Percentiles rank a stretch among this genome's conserved stretches.
Evolutionary conservation across 2,888 invertebrate species (phyloP).

Genomic region (Aporophyla lueneburgensis): DNA sequence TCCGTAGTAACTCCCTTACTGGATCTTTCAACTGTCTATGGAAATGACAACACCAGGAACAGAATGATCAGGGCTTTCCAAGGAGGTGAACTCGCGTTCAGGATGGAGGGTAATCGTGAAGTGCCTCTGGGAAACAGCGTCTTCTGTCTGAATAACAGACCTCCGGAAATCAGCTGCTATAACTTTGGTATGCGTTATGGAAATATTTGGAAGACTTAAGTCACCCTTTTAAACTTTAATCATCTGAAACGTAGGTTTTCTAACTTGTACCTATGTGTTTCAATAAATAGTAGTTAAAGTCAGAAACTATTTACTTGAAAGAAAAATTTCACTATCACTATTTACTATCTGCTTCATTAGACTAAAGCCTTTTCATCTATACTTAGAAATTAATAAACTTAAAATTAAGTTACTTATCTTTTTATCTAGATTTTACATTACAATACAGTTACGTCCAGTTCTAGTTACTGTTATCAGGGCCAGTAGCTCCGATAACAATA

Average conservation of each 20-base stretch:
- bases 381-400: not conserved
- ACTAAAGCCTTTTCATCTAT: too few species aligned
- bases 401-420: not conserved
- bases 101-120: conserved; percentile 69
- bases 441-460: too few species aligned
- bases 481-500: too few species aligned
- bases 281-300: too few species aligned
- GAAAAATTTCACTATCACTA: too few species aligned
- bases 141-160: conserved; percentile 65
- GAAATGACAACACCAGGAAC: conserved; percentile 58
- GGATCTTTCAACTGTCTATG: conserved; percentile 71
- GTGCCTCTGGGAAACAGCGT: conserved; percentile 61
- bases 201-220: not conserved
- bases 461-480: too few species aligned
- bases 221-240: too few species aligned
- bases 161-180: conserved; percentile 76
- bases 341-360: too few species aligned
- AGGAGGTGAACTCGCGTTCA: conserved; percentile 70
- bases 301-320: not conserved
- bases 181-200: conserved; percentile 63
- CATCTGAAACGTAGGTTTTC: too few species aligned
- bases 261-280: too few species aligned
- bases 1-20: conserved; percentile 69
- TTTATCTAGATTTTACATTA: not conserved
- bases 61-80: conserved; percentile 59